Evolutionary conservation across 2,797 vertebrate genomes (phyloP).

Genomic region (Stomatorhinus walkeri): DNA sequence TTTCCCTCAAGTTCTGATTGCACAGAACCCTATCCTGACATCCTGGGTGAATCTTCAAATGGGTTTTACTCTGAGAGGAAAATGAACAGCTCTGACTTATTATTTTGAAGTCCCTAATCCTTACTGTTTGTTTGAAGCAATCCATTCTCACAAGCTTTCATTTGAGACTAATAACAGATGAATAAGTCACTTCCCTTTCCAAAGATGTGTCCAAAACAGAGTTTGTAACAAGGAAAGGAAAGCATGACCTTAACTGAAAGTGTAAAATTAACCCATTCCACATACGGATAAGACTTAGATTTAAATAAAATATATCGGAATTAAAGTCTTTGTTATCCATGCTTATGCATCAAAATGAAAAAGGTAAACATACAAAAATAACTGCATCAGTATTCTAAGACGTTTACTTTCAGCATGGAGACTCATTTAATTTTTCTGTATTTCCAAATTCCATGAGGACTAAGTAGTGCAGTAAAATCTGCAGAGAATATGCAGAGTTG

Average conservation of each 20-base stretch:
- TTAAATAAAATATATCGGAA: not conserved
- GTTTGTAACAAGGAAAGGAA: not conserved
- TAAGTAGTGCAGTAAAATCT: not conserved
- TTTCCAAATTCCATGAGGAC: not conserved
- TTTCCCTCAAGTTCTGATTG: not conserved
- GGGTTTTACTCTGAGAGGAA: constrained; percentile 19
- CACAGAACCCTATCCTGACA: not conserved
- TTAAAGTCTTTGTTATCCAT: not conserved
- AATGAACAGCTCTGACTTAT: constrained; percentile 21
- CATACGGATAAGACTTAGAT: not conserved
- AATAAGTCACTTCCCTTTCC: not conserved
- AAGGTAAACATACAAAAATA: not conserved
- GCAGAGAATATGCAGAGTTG: not conserved
- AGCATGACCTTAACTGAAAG: not conserved
- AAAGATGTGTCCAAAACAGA: not conserved
- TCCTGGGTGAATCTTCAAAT: constrained; percentile 20
- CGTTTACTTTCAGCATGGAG: not conserved
- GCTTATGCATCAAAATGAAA: not conserved
- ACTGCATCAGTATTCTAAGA: not conserved
- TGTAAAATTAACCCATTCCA: not conserved
- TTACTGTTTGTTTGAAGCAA: not conserved
- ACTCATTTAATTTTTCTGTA: not conserved
- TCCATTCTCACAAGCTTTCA: not conserved
- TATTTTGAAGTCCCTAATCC: not conserved
- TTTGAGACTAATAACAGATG: not conserved